Base-by-base conservation (phyloP, 2,888 invertebrate species). In the Linnaemya tessellans region DNA sequence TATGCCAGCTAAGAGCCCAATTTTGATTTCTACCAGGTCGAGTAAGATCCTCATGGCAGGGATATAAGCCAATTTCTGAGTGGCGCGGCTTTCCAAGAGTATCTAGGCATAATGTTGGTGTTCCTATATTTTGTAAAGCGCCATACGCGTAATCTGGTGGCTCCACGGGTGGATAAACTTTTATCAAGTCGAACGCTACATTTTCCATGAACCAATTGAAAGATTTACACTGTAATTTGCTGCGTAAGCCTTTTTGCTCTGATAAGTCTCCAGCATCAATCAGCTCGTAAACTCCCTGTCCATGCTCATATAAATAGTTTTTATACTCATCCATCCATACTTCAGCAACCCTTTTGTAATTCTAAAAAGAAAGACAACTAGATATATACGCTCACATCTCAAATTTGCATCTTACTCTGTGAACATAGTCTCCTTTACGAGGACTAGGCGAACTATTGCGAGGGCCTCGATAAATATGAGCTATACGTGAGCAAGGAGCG, bases 291-390 rank as follows among this genome's bases (percentile, higher is more conserved):
- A 96, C 95, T 5, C 91, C 91, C 0, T 98, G 96, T 10, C 96
- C 94, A 5, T 97, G 94, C 86, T 94, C 93, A 93, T 98, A 99
- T 87, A 99, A 92, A 91, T 95, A 96, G 88, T 98, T 94, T 5
- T 97, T 97, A 92, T 98, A 99, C 90, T 99, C 99, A 91, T 99
- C 99, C 99, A 99, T 99, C 99, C 99, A 99, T 4, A 99, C 98
- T 89, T 98, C 98, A 0, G 98, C 98, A 0, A 98, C 98, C 83
- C 98, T 95, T 58, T 96, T 95, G 92, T 98, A 98, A 92, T 98
- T 98, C 96, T 97, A 73, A 0, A 74, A 67, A 13, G 11, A 41
- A 35, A 13, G 46, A 30, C 54, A 43, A 30, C 30, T 30, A 30
- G 5, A 3, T n/a, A 15, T 41, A 43, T 43, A 13, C 13, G 3